phyloP scores from a whole-genome alignment of 2,113 vertebrate genomes.

The Diadophis punctatus region DNA sequence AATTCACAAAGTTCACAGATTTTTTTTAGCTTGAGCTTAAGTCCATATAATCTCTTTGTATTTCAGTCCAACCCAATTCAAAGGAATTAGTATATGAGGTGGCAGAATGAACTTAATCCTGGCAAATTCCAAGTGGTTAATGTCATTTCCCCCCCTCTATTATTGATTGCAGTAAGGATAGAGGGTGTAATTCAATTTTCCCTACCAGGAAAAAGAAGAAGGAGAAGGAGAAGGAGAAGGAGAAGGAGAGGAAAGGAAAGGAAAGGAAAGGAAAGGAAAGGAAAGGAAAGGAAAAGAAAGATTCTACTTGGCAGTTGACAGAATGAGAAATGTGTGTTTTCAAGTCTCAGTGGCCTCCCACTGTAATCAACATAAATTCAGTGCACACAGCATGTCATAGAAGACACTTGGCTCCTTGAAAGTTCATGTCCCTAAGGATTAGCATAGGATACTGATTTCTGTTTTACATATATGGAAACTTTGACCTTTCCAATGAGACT shows the following conservation, averaged over 20 bases:
- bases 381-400: neutral
- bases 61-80: too few species aligned
- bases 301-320: neutral
- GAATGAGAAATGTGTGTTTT: conserved; percentile 14
- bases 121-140: neutral
- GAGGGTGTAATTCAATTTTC: neutral
- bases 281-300: neutral
- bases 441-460: conserved; percentile 26
- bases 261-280: neutral
- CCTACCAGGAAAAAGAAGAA: too few species aligned
- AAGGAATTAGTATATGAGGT: too few species aligned
- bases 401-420: conserved; percentile 22
- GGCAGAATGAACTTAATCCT: neutral
- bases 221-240: too few species aligned
- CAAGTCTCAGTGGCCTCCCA: neutral
- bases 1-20: too few species aligned
- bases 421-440: neutral
- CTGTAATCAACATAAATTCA: conserved; percentile 16
- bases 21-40: too few species aligned
- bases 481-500: neutral
- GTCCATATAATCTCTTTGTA: too few species aligned
- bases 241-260: neutral
- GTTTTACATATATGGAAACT: conserved; percentile 43
- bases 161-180: neutral
- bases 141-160: neutral